Base-by-base conservation (phyloP, 2,113 vertebrate genomes). In the Epinephelus fuscoguttatus region DNA sequence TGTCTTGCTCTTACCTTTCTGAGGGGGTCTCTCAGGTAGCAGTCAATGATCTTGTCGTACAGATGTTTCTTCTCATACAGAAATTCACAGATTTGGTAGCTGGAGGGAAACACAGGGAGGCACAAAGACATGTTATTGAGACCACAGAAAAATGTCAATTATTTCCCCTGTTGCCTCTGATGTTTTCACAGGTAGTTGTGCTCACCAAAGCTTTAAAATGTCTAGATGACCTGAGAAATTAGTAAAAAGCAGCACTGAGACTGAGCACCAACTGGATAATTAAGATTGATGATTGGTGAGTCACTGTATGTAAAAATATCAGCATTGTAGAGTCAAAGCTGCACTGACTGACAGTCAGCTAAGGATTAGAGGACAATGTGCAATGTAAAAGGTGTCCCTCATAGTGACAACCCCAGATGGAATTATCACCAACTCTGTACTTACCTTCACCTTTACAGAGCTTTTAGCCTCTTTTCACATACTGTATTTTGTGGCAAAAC, bases 61-160 rank as follows among this genome's bases (percentile, higher is more conserved):
- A 96, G 92, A 85, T 97, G 96, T 83, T 96, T 96, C 89, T 96
- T 96, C 71, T 99, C 98, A 52, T 99, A 99, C 84, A 99, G 97
- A 92, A 99, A 99, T 84, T 99, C 98, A 77, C 98, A 99, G 60
- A 99, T 98, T 82, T 99, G 98, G 84, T 97, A 99, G 91, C 98
- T 99, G 77, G 17, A 71, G 15, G 27, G 45, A 0, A n/a, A 53
- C 18, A 71, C 0, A 40, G 7, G 40, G 11, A 64, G 27, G 70
- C 18, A 60, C 18, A 77, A 55, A 25, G 27, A 71, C 33, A 78
- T 63, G 10, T 5, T 14, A 69, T 0, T n/a, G 8, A 56, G 25
- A 21, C 9, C 14, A 52, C 14, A 27, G 10, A 27, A 33, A 75
- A 15, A 6, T 21, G 30, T 19, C 19, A 25, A 40, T 13, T 13